Evolutionary conservation across 2,797 vertebrate genomes (phyloP).

Genomic region (Aythya fuligula): DNA sequence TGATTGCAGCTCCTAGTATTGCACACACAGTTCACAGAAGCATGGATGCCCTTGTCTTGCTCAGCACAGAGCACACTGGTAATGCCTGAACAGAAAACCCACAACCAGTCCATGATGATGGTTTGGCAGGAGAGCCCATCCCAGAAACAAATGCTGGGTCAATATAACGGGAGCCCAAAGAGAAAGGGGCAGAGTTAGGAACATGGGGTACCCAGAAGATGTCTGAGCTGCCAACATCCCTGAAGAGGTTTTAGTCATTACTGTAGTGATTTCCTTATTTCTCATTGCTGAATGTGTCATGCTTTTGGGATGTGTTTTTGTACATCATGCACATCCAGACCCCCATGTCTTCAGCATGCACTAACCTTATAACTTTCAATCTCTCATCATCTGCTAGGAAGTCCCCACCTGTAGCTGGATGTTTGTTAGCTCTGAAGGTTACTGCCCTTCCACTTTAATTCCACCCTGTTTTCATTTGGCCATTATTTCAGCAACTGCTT

Average conservation of each 20-base stretch:
- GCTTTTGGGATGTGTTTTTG: not conserved
- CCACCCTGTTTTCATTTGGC: not conserved
- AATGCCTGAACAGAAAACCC: not conserved
- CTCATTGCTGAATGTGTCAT: not conserved
- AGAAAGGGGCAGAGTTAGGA: not conserved
- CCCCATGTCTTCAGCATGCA: not conserved
- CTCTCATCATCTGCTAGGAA: not conserved
- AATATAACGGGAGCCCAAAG: not conserved
- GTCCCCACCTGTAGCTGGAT: not conserved
- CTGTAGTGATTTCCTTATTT: not conserved
- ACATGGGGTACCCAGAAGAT: not conserved
- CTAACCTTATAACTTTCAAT: not conserved
- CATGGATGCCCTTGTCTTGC: not conserved
- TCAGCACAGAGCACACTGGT: not conserved
- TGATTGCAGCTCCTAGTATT: not conserved
- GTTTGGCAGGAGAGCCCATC: not conserved
- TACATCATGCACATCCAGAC: not conserved
- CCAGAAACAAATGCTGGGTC: not conserved
- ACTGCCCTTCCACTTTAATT: not conserved
- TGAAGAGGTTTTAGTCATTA: not conserved
- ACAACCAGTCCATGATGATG: not conserved
- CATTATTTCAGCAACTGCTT: constrained; percentile 3
- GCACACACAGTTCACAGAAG: not conserved
- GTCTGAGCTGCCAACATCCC: not conserved
- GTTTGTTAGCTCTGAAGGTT: not conserved